A percentile compares a stretch with the other conserved stretches of the same genome.
Conservation (phyloP, 2,113 vertebrate genomes). For the Limnothrissa miodon region DNA sequence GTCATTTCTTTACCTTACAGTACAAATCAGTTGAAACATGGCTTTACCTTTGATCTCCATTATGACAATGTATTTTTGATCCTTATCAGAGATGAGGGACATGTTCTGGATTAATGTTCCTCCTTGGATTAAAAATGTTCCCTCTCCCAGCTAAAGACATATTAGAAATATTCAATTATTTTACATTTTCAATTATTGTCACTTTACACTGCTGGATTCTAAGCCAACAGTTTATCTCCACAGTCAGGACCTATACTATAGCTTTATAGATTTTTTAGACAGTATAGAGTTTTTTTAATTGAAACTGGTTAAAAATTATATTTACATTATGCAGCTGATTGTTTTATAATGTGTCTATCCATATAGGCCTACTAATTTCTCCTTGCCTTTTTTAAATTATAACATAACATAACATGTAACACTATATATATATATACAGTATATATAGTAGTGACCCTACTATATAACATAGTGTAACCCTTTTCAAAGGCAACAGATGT, state of each 20-base stretch:
- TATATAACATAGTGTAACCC: no score
- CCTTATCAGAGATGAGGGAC: background rate
- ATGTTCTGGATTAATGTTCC: constrained; percentile 1
- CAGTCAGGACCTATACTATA: background rate
- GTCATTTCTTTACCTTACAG: background rate
- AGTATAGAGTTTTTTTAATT: no score
- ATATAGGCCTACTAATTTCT: no score
- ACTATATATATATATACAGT: no score
- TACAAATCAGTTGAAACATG: background rate
- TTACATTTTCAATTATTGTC: background rate
- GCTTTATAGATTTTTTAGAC: no score
- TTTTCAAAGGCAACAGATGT: no score
- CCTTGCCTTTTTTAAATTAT: no score
- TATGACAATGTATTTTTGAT: background rate
- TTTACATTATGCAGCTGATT: no score
- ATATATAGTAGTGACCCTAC: no score
- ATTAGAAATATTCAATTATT: background rate
- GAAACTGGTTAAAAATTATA: background rate
- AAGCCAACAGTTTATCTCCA: background rate
- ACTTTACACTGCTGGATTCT: background rate
- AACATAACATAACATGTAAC: no score
- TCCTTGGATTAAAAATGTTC: background rate
- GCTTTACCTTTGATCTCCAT: background rate
- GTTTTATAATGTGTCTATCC: no score
- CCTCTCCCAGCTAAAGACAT: background rate